Evolutionary conservation across 2,888 invertebrate species (phyloP), one percentile per base, ranked within the genome.

Genomic region (Erebia epiphron): DNA sequence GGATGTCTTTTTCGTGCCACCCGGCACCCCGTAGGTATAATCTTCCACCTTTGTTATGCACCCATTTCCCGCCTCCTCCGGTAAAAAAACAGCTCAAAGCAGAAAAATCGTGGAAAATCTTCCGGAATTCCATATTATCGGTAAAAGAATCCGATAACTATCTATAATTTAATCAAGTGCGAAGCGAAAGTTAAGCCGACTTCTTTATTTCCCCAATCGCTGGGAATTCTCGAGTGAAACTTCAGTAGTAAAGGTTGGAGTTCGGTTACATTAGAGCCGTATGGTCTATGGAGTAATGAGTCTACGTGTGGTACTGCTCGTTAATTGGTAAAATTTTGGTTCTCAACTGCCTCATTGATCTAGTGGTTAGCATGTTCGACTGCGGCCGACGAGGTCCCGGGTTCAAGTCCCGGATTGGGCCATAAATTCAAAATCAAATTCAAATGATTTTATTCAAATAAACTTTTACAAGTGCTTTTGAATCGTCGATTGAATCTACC

Each of bases 251-350:
- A 70, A 65, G 70, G 70, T 70, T 54, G 26, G 56, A 60, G 63
- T 69, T 69, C 26, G 26, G 41, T 41, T 60, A 58, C 69, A 60
- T 57, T 63, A 56, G 69, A 57, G 52, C 60, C 52, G 64, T 35
- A 58, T 64, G n/a, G n/a, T n/a, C n/a, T n/a, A n/a, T n/a, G 69
- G 69, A 72, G 60, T 72, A 72, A 72, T 72, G 72, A 67, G 69
- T 58, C 69, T 63, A 73, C n/a, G n/a, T 71, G 65, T 56, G 21
- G 46, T 67, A 62, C 69, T 68, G 67, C 60, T 69, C 69, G 73
- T 60, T 67, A 56, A 71, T 73, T 71, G 71, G 69, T 71, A 64
- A 69, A 69, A 71, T 69, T 67, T 62, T 50, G 46, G 52, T 65
- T 71, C 41, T 71, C 26, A 26, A 26, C 26, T 26, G 26, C 26